phyloP scores from a whole-genome alignment of 2,113 vertebrate species.

The Natator depressus region DNA sequence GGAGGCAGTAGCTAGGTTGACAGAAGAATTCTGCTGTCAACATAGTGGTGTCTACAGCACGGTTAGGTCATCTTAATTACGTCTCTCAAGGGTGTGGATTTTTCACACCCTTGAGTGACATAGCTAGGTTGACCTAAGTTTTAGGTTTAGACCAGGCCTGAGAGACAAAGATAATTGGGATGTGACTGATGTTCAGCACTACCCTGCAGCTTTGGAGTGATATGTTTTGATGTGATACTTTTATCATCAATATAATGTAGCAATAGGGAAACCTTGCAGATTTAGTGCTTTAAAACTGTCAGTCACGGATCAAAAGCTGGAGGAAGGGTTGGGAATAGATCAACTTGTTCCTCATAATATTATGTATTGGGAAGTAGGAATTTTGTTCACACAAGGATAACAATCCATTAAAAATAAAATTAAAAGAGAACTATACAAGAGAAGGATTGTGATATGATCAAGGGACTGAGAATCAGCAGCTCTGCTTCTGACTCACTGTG shows the following conservation, averaged over 20 bases:
- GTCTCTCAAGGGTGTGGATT: not conserved
- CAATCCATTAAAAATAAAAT: not conserved
- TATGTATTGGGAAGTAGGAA: not conserved
- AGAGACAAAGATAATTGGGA: not conserved
- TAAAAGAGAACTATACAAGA: not conserved
- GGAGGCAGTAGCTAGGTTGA: not conserved
- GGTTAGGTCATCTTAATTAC: not conserved
- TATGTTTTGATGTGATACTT: not conserved
- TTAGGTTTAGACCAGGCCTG: not conserved
- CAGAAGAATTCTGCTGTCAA: not conserved
- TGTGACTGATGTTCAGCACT: not conserved
- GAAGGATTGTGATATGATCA: not conserved
- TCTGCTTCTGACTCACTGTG: not conserved
- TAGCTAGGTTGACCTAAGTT: not conserved
- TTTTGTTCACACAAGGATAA: slow-evolving; percentile 11
- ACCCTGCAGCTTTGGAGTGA: not conserved
- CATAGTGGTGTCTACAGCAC: not conserved
- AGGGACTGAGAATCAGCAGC: not conserved
- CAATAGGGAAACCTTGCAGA: not conserved
- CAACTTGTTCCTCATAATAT: not conserved
- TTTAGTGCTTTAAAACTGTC: not conserved
- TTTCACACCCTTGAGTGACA: not conserved
- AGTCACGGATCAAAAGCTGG: not conserved
- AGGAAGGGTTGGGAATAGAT: not conserved
- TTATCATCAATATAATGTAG: not conserved